Conservation (phyloP, 1,140 invertebrate species). For the Littorina saxatilis region DNA sequence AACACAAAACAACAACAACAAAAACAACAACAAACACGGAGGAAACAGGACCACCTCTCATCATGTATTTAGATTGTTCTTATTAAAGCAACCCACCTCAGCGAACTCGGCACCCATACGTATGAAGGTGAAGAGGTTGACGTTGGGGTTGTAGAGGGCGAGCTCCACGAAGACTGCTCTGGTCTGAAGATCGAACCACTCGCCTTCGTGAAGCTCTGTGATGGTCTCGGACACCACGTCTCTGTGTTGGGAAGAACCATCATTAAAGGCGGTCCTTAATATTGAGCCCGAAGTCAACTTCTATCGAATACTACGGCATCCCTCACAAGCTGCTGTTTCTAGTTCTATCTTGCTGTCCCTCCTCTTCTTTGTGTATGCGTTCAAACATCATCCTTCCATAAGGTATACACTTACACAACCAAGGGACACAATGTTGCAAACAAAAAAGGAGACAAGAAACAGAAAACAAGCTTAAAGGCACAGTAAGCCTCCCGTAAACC, state of each 20-base stretch:
- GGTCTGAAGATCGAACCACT: constrained; percentile 78
- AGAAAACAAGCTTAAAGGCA: too few species aligned
- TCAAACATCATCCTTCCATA: too few species aligned
- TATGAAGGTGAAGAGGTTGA: constrained; percentile 61
- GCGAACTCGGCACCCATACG: constrained; percentile 74
- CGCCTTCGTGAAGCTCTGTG: constrained; percentile 64
- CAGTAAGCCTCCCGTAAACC: too few species aligned
- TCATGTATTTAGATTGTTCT: too few species aligned
- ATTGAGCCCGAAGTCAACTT: background rate
- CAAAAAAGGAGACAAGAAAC: too few species aligned
- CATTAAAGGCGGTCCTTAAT: background rate
- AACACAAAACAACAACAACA: too few species aligned
- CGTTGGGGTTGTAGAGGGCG: constrained; percentile 77
- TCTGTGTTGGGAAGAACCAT: background rate
- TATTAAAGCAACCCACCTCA: too few species aligned
- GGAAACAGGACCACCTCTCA: too few species aligned
- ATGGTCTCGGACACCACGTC: constrained; percentile 58
- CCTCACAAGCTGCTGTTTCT: background rate
- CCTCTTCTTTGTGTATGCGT: background rate
- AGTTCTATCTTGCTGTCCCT: background rate
- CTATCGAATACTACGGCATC: background rate
- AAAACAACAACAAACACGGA: too few species aligned
- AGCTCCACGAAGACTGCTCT: constrained; percentile 78
- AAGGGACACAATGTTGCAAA: too few species aligned
- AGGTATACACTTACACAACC: too few species aligned